Evolutionary conservation across 2,888 invertebrate genomes (phyloP).

Genomic region (Erannis defoliaria): DNA sequence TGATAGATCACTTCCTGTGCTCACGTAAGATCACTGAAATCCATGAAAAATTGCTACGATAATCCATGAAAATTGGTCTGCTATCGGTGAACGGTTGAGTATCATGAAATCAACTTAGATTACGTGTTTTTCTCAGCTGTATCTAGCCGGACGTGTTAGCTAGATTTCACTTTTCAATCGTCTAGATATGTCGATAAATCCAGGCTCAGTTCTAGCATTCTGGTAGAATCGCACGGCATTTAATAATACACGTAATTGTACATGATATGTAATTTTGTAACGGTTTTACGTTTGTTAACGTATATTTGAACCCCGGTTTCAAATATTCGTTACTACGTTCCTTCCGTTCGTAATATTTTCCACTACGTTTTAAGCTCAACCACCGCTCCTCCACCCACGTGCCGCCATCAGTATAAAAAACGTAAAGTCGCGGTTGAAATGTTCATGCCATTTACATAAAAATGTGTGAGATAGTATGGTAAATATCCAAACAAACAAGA

Average conservation of each 20-base stretch:
- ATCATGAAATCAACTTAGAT: constrained; percentile 32
- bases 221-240: constrained; percentile 1
- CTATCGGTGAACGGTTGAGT: constrained; percentile 55
- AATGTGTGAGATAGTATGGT: too few species aligned
- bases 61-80: constrained; percentile 49
- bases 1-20: constrained; percentile 60
- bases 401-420: too few species aligned
- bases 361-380: too few species aligned
- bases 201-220: background rate
- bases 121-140: constrained; percentile 20
- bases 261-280: too few species aligned
- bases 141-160: constrained; percentile 13
- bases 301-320: too few species aligned
- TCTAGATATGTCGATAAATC: constrained; percentile 9
- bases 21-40: constrained; percentile 54
- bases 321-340: too few species aligned
- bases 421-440: too few species aligned
- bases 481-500: too few species aligned
- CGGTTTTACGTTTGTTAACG: too few species aligned
- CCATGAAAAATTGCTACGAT: constrained; percentile 52
- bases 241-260: background rate
- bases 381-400: too few species aligned
- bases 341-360: too few species aligned
- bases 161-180: constrained; percentile 27
- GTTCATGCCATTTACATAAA: too few species aligned